Evolutionary conservation across 2,888 invertebrate genomes (phyloP), one percentile per base, ranked within the genome.

Genomic region (Brachylomia viminalis): DNA sequence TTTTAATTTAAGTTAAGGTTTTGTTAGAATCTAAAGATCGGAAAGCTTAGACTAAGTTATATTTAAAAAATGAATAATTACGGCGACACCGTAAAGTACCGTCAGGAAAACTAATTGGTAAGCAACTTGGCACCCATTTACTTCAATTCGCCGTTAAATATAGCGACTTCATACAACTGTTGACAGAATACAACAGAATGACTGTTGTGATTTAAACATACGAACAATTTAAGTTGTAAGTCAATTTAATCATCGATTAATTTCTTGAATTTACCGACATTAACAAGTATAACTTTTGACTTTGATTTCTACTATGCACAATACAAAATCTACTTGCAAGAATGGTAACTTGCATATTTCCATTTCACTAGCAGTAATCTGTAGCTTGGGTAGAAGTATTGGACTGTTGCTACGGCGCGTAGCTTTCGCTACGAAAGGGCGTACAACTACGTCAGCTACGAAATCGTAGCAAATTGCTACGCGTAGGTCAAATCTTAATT

Each of bases 381-480:
- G 33, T n/a, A 15, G 27, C 47, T 65, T 27, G 38, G 27, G 4
- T 23, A 45, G n/a, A 13, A 47, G 45, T 23, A 47, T 49, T 49
- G 15, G 23, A 49, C 33, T n/a, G 17, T 5, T 49, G 17, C 67
- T 67, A 67, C 67, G 54, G 33, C 54, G 33, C 54, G 54, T 67
- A 67, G 54, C 54, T n/a, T 33, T 20, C 33, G 30, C 59, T 20
- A 17, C 3, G 47, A n/a, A 17, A 8, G n/a, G 13, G 7, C 30
- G 13, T n/a, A n/a, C n/a, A n/a, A n/a, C 68, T 72, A 56, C 72
- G 42, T 20, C 13, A 4, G 72, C 65, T 76, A 77, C 61, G 33
- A 58, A 58, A 20, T 54, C 45, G 76, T 68, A 75, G 76, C 67
- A 52, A 17, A 2, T 17, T 33, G 42, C 78, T 80, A 79, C 80